Evolutionary conservation across 2,797 vertebrate species (phyloP).

Genomic region (Tinamus major): DNA sequence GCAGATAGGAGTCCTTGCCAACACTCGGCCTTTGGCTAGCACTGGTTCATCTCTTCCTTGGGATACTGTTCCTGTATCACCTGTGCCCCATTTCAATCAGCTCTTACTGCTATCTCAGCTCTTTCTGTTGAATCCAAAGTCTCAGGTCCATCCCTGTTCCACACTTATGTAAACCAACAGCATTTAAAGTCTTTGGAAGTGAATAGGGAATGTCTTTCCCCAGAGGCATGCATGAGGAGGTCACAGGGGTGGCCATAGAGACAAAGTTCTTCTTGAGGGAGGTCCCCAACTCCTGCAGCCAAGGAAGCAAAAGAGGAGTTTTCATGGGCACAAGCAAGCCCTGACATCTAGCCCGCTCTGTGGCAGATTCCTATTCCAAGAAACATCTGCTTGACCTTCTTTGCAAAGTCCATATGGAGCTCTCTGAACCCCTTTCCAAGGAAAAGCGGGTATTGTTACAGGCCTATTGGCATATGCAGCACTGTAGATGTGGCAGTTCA

Average conservation of each 20-base stretch:
- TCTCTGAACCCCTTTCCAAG: neutral
- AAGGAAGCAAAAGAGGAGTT: neutral
- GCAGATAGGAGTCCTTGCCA: neutral
- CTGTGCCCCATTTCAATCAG: too few species aligned
- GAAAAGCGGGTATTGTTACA: neutral
- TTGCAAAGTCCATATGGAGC: neutral
- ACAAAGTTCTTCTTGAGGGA: neutral
- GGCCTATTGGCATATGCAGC: neutral
- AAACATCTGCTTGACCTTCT: neutral
- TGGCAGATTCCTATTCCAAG: neutral
- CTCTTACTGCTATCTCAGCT: neutral
- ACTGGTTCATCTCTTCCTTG: neutral
- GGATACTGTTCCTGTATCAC: too few species aligned
- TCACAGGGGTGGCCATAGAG: neutral
- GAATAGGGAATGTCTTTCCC: neutral
- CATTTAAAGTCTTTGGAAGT: neutral
- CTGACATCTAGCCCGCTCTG: neutral
- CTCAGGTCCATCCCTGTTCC: neutral
- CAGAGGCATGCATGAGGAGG: neutral
- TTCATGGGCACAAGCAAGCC: neutral
- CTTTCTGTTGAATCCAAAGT: too few species aligned
- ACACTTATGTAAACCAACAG: neutral
- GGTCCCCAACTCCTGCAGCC: neutral
- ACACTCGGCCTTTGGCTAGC: neutral
- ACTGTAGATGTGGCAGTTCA: neutral